Evolutionary conservation across 2,797 vertebrate species (phyloP).

Genomic region (Chrosomus eos): DNA sequence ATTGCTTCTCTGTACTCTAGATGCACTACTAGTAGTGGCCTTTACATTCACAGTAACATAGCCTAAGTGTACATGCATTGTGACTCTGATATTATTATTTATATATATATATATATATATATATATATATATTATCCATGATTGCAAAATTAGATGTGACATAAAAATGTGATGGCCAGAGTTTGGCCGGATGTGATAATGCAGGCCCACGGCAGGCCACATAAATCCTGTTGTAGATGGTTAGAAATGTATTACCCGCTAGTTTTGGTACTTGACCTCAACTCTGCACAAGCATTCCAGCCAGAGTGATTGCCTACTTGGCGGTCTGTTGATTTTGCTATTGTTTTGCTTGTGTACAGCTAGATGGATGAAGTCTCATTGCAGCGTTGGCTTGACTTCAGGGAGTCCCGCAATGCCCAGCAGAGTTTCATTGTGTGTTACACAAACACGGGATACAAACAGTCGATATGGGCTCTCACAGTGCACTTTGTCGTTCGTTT

Average conservation of each 20-base stretch:
- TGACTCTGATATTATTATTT: too few species aligned
- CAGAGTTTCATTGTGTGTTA: conserved; percentile 57
- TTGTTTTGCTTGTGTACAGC: conserved; percentile 59
- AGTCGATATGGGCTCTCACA: conserved; percentile 36
- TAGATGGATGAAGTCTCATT: conserved; percentile 53
- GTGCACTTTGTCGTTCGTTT: conserved; percentile 41
- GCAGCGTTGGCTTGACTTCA: conserved; percentile 55
- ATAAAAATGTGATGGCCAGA: background rate
- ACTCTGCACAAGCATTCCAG: conserved; percentile 24
- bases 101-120: too few species aligned
- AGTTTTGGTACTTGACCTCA: conserved; percentile 37
- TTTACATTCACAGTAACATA: background rate
- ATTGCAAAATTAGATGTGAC: background rate
- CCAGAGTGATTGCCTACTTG: conserved; percentile 43
- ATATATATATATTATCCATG: background rate
- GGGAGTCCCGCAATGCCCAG: conserved; percentile 43
- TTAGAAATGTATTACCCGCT: conserved; percentile 30
- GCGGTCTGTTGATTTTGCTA: conserved; percentile 43
- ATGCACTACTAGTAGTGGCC: background rate
- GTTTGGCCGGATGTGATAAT: background rate
- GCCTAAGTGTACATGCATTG: conserved; percentile 1
- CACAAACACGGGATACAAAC: conserved; percentile 48
- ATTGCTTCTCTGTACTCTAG: background rate
- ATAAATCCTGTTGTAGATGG: conserved; percentile 23
- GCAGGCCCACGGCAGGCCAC: background rate